phyloP scores from a whole-genome alignment of 2,888 invertebrate species.

The Deilephila elpenor region DNA sequence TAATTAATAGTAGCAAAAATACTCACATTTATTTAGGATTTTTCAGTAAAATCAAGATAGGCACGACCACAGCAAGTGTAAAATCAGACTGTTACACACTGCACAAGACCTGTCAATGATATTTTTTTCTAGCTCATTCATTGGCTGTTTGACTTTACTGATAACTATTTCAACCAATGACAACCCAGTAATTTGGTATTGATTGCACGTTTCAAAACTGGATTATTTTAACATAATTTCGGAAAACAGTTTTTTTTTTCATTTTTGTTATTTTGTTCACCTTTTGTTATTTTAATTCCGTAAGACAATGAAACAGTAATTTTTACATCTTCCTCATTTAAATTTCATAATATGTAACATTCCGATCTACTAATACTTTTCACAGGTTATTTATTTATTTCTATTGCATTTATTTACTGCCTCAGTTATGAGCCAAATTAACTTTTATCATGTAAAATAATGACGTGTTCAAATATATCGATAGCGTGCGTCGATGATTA shows the following conservation, averaged over 20 bases:
- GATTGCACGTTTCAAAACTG: not conserved
- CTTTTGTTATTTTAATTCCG: not conserved
- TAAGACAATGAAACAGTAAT: too few relatives aligned
- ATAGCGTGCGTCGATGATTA: too few relatives aligned
- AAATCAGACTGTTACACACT: constrained; percentile 41
- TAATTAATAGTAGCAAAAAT: constrained; percentile 14
- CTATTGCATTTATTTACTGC: too few relatives aligned
- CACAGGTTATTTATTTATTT: not conserved
- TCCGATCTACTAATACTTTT: not conserved
- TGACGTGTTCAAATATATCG: too few relatives aligned
- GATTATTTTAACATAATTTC: not conserved
- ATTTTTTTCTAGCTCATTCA: not conserved
- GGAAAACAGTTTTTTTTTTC: not conserved
- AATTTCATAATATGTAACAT: not conserved
- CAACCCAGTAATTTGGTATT: constrained; percentile 11
- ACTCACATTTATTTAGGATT: constrained; percentile 48
- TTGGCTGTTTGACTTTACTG: constrained; percentile 5
- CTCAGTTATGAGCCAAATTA: too few relatives aligned
- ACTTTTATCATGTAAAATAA: too few relatives aligned
- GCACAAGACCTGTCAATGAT: constrained; percentile 21
- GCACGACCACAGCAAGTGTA: constrained; percentile 49
- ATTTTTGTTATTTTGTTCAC: not conserved
- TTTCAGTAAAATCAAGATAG: constrained; percentile 36
- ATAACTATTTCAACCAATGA: constrained; percentile 20
- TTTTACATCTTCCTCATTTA: not conserved